Evolutionary conservation across 2,888 invertebrate species (phyloP).

Genomic region (Altica lythri): DNA sequence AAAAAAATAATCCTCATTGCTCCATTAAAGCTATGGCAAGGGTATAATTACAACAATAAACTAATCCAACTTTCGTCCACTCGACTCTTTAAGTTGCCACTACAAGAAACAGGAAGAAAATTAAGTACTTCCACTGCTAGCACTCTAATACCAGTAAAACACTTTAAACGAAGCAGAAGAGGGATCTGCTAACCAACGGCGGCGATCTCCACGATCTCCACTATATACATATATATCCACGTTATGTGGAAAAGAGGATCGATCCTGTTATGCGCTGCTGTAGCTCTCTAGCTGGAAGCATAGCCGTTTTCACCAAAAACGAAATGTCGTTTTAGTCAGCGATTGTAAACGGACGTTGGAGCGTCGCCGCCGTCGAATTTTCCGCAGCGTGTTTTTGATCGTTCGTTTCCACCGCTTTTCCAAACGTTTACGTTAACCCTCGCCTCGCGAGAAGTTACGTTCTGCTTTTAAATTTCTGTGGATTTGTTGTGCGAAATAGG

Average conservation of each 20-base stretch:
- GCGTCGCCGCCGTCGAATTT: conserved; percentile 4
- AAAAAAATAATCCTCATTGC: too few relatives aligned
- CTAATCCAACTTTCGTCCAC: not conserved
- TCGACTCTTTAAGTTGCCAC: not conserved
- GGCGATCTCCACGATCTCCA: conserved; percentile 11
- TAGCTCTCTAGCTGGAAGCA: too few relatives aligned
- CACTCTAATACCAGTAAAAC: conserved; percentile 5
- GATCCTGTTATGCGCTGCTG: conserved; percentile 16
- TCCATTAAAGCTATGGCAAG: too few relatives aligned
- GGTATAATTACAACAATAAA: conserved; percentile 2
- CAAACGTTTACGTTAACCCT: too few relatives aligned
- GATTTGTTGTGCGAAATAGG: not conserved
- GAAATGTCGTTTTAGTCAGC: conserved; percentile 44
- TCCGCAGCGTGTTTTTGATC: not conserved
- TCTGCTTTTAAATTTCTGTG: conserved; percentile 10
- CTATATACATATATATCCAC: conserved; percentile 24
- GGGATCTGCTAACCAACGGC: conserved; percentile 14
- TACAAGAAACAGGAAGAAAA: conserved; percentile 7
- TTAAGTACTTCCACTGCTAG: conserved; percentile 5
- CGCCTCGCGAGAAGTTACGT: conserved; percentile 1
- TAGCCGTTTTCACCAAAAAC: conserved; percentile 38
- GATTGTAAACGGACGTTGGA: conserved; percentile 36
- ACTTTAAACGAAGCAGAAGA: conserved; percentile 3
- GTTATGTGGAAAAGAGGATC: conserved; percentile 14
- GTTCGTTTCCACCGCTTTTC: not conserved